Percentiles rank a stretch among this genome's conserved stretches.
phyloP scores from a whole-genome alignment of 35 echinoderm and acorn worm genomes.

The Heliocidaris erythrogramma region DNA sequence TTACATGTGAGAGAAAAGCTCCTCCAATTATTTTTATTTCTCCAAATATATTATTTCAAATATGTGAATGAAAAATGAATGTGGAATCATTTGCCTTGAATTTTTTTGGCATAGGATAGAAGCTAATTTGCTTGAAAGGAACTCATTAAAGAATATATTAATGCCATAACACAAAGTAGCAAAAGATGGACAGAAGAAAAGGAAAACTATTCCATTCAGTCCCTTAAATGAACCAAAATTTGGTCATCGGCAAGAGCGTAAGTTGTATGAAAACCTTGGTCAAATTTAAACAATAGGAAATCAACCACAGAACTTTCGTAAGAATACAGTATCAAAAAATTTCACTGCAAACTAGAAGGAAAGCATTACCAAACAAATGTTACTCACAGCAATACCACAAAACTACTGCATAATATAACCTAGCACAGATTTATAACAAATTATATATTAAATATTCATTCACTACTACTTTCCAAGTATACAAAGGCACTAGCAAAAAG shows the following conservation, averaged over 20 bases:
- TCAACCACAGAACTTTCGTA: not conserved
- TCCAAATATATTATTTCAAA: too few relatives aligned
- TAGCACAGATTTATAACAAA: not conserved
- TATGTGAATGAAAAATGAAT: not conserved
- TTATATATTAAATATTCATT: not conserved
- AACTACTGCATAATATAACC: not conserved
- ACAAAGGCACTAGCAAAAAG: not conserved
- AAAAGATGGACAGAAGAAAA: not conserved
- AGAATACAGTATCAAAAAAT: not conserved
- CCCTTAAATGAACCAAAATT: not conserved
- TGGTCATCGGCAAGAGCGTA: too few relatives aligned
- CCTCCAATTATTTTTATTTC: too few relatives aligned
- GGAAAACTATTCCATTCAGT: not conserved
- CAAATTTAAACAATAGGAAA: not conserved
- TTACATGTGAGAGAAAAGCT: too few relatives aligned
- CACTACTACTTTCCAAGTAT: not conserved
- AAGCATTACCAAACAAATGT: not conserved
- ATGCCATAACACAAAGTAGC: not conserved
- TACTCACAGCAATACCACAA: not conserved
- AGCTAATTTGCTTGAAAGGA: constrained; percentile 1
- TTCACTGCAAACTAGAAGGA: not conserved
- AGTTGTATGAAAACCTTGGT: not conserved
- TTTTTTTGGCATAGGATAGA: not conserved
- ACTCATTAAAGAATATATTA: not conserved
- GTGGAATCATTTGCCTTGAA: not conserved